Evolutionary conservation across 2,797 vertebrate genomes (phyloP).

Genomic region (Acestrorhynchus altus): DNA sequence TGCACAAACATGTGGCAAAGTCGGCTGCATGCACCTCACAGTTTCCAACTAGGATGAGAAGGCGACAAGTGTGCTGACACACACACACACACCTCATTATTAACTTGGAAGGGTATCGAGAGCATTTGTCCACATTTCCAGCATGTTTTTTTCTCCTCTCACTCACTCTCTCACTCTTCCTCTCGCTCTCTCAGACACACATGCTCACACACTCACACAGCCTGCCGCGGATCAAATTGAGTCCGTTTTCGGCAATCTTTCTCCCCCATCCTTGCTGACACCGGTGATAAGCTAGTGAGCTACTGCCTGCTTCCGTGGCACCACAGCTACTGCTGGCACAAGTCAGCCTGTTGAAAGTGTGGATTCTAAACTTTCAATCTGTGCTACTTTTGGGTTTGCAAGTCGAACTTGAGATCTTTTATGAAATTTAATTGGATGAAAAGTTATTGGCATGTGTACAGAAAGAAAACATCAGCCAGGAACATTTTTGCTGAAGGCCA

Average conservation of each 20-base stretch:
- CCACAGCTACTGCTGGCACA: slow-evolving; percentile 8
- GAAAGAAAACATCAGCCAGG: too few relatives aligned
- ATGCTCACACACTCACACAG: slow-evolving; percentile 24
- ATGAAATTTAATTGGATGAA: background rate
- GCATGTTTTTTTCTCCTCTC: slow-evolving; percentile 22
- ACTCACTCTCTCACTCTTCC: slow-evolving; percentile 36
- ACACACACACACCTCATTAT: slow-evolving; percentile 32
- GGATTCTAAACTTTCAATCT: background rate
- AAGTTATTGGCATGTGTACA: too few relatives aligned
- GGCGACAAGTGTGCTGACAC: slow-evolving; percentile 52
- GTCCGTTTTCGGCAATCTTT: slow-evolving; percentile 39
- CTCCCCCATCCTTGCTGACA: slow-evolving; percentile 38
- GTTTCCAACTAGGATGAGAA: slow-evolving; percentile 56
- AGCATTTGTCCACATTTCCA: slow-evolving; percentile 34
- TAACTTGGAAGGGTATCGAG: slow-evolving; percentile 26
- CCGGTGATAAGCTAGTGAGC: slow-evolving; percentile 45
- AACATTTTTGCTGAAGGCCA: too few relatives aligned
- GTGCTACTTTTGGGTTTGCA: background rate
- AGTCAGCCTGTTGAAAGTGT: background rate
- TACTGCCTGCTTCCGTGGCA: slow-evolving; percentile 40
- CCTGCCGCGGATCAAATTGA: slow-evolving; percentile 40
- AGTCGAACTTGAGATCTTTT: background rate
- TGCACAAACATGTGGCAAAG: slow-evolving; percentile 50
- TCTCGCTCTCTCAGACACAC: slow-evolving; percentile 34
- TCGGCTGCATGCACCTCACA: slow-evolving; percentile 34